Evolutionary conservation across 2,797 vertebrate genomes (phyloP).

Genomic region (Lepus oiostolus): DNA sequence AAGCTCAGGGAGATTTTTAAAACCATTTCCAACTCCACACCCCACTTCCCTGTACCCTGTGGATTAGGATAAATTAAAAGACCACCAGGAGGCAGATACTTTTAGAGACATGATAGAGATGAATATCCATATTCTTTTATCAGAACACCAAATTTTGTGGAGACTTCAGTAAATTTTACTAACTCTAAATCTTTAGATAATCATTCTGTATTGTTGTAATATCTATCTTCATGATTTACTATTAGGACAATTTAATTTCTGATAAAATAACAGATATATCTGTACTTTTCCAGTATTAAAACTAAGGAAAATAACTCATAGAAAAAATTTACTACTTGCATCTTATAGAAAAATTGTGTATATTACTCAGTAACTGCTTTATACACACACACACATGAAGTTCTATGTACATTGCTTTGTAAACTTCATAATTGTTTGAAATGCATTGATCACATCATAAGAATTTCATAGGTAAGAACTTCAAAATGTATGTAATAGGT

Average conservation of each 20-base stretch:
- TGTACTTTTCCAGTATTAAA: not conserved
- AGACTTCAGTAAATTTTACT: not conserved
- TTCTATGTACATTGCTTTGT: not conserved
- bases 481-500: not conserved
- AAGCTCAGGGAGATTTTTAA: constrained; percentile 7
- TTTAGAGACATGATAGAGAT: not conserved
- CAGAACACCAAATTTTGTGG: not conserved
- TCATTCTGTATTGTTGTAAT: not conserved
- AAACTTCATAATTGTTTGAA: not conserved
- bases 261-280: constrained; percentile 1
- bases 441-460: not conserved
- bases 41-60: too few relatives aligned
- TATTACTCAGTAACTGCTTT: not conserved
- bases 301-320: not conserved
- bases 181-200: not conserved
- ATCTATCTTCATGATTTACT: not conserved
- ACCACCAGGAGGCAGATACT: not conserved
- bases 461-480: not conserved
- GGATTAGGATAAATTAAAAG: not conserved
- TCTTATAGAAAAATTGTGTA: not conserved
- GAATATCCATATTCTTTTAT: not conserved
- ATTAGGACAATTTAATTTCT: not conserved
- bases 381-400: not conserved
- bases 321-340: not conserved
- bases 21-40: not conserved